phyloP scores from a whole-genome alignment of 2,113 vertebrate species.

The Spea bombifrons region DNA sequence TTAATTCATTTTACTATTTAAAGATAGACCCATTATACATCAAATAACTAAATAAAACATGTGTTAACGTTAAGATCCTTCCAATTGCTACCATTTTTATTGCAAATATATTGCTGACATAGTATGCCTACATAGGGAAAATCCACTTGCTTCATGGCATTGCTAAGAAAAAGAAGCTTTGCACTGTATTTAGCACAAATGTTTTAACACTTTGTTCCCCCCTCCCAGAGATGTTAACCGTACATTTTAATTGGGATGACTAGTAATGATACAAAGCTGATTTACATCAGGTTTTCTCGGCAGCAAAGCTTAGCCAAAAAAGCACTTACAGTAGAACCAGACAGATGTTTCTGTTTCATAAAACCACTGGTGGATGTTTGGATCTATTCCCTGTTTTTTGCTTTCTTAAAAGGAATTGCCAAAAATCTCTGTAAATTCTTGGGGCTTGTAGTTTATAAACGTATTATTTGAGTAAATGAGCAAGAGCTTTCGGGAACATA shows the following conservation, averaged over 20 bases:
- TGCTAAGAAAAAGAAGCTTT: background rate
- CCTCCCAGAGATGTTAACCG: conserved; percentile 28
- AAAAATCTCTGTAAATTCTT: conserved; percentile 31
- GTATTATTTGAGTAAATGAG: conserved; percentile 29
- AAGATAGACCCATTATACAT: too few relatives aligned
- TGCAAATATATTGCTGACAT: too few relatives aligned
- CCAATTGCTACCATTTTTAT: too few relatives aligned
- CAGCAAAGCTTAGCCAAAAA: conserved; percentile 33
- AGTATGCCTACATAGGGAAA: too few relatives aligned
- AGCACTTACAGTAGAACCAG: conserved; percentile 36
- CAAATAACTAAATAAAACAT: too few relatives aligned
- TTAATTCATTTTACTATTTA: too few relatives aligned
- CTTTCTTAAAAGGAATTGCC: conserved; percentile 28
- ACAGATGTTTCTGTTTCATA: conserved; percentile 43
- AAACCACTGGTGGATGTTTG: conserved; percentile 36
- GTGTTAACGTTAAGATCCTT: too few relatives aligned
- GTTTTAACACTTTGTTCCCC: conserved; percentile 34
- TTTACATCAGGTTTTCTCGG: conserved; percentile 32
- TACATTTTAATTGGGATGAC: conserved; percentile 14
- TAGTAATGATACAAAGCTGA: conserved; percentile 36
- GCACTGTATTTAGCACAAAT: conserved; percentile 17
- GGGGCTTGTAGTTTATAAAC: conserved; percentile 19
- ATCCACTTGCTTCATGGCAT: too few relatives aligned
- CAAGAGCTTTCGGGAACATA: conserved; percentile 17
- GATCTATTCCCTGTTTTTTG: conserved; percentile 25